phyloP scores from a whole-genome alignment of 2,797 vertebrate species.

The Triplophysa yarkandensis region DNA sequence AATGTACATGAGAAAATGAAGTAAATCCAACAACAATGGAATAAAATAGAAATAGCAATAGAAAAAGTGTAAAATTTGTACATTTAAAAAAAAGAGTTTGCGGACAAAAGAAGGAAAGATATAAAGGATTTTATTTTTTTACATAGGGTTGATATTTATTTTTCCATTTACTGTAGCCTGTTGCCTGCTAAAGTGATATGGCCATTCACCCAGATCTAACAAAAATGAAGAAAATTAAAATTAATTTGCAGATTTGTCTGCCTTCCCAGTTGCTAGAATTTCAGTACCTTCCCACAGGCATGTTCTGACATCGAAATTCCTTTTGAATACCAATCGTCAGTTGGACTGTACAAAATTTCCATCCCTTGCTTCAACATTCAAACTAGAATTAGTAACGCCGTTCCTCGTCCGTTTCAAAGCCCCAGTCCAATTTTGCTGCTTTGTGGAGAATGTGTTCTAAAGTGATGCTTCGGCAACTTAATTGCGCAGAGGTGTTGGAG shows the following conservation, averaged over 20 bases:
- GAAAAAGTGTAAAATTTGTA: no score
- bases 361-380: not conserved
- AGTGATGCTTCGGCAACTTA: constrained; percentile 30
- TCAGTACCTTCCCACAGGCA: not conserved
- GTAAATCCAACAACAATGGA: no score
- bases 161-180: no score
- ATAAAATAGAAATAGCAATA: no score
- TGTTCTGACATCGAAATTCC: not conserved
- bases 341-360: not conserved
- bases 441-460: not conserved
- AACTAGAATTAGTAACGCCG: not conserved
- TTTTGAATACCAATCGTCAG: not conserved
- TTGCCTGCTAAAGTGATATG: no score
- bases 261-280: not conserved
- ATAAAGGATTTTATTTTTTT: no score
- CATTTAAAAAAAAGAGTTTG: no score
- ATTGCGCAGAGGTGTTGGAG: not conserved
- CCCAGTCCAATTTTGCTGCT: not conserved
- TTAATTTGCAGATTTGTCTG: not conserved
- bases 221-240: no score
- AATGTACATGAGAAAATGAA: no score
- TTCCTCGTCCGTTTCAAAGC: not conserved
- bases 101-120: no score
- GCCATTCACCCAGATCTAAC: no score
- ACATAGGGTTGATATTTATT: no score